Evolutionary conservation across 2,888 invertebrate species (phyloP).

Genomic region (Eristalis arbustorum): DNA sequence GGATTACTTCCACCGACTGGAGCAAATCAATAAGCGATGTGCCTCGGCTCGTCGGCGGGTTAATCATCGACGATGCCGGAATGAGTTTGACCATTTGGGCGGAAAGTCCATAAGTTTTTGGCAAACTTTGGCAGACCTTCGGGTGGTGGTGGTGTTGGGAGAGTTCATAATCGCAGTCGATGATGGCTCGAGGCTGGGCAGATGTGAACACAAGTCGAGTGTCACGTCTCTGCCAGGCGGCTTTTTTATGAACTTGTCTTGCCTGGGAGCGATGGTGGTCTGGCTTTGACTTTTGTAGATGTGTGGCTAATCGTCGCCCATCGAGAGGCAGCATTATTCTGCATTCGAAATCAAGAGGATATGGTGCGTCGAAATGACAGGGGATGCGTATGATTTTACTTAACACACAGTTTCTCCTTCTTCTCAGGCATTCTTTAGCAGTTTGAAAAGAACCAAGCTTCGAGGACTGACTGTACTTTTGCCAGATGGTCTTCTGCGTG

Average conservation of each 20-base stretch:
- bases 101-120: not conserved
- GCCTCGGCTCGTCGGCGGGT: not conserved
- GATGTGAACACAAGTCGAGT: not conserved
- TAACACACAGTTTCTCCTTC: too few relatives aligned
- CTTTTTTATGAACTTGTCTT: not conserved
- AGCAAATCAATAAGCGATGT: constrained; percentile 10
- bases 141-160: not conserved
- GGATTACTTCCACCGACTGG: constrained; percentile 4
- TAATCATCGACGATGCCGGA: not conserved
- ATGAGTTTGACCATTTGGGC: not conserved
- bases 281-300: too few relatives aligned
- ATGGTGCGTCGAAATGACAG: too few relatives aligned
- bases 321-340: too few relatives aligned
- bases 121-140: not conserved
- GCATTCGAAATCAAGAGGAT: too few relatives aligned
- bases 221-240: not conserved
- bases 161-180: not conserved
- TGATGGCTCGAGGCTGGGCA: not conserved
- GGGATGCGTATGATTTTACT: too few relatives aligned
- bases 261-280: not conserved
- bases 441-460: too few relatives aligned
- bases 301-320: too few relatives aligned
- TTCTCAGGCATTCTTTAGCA: too few relatives aligned
- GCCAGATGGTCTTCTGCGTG: too few relatives aligned
- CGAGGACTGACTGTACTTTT: too few relatives aligned